phyloP scores from a whole-genome alignment of 2,797 vertebrate species.

The Hypotaenidia philippensis region DNA sequence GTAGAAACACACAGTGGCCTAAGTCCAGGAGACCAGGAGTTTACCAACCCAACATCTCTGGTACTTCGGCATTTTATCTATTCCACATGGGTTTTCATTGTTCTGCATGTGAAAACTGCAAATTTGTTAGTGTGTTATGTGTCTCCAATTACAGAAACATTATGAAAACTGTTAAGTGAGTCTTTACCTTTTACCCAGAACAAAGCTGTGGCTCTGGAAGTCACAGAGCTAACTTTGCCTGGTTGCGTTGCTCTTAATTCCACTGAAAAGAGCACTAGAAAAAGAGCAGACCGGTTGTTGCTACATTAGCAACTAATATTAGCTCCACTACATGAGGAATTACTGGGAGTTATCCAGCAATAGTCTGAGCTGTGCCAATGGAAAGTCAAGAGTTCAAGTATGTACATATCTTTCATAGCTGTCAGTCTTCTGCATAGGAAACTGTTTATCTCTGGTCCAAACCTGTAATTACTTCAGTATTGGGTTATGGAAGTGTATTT shows the following conservation, averaged over 20 bases:
- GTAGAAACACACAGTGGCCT: neutral
- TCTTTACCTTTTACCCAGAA: neutral
- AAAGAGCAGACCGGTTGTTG: neutral
- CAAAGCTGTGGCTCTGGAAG: neutral
- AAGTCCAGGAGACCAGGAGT: neutral
- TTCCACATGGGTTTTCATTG: neutral
- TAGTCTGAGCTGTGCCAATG: slow-evolving; percentile 48
- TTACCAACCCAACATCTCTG: neutral
- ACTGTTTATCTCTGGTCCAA: neutral
- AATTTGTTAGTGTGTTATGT: neutral
- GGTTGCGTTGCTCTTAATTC: neutral
- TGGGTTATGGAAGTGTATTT: neutral
- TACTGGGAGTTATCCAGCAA: slow-evolving; percentile 53
- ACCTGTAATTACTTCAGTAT: neutral
- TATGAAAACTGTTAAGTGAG: neutral
- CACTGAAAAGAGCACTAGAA: neutral
- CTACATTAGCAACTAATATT: slow-evolving; percentile 6
- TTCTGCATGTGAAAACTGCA: neutral
- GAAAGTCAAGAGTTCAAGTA: slow-evolving; percentile 62
- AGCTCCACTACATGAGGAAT: slow-evolving; percentile 29
- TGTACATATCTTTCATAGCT: slow-evolving; percentile 21
- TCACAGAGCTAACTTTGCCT: neutral
- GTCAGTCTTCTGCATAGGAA: neutral
- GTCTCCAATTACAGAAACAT: neutral
- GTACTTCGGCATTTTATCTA: neutral